Evolutionary conservation across 37 sponge, comb jelly and placozoan genomes (phyloP).

Genomic region (Beroe ovata): DNA sequence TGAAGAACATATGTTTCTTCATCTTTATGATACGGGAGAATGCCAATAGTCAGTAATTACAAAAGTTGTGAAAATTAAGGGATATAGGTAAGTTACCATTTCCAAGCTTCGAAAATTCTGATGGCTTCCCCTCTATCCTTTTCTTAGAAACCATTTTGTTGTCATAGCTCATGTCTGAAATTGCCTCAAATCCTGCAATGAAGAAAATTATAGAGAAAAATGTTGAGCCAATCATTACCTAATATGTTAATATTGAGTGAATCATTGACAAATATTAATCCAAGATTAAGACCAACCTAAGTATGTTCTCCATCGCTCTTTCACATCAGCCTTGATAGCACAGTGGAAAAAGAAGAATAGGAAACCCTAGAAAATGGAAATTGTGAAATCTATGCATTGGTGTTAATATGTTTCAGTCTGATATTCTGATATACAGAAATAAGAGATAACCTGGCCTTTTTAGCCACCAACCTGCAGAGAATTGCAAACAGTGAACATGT

Average conservation of each 20-base stretch:
- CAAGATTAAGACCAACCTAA: slow-evolving; percentile 14
- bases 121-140: not conserved
- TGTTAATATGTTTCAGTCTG: too few species aligned
- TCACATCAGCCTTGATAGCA: slow-evolving; percentile 48
- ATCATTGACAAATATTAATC: too few species aligned
- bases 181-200: not conserved
- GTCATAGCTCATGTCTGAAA: slow-evolving; percentile 30
- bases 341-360: slow-evolving; percentile 64
- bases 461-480: slow-evolving; percentile 18
- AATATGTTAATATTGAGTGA: not conserved
- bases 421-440: not conserved
- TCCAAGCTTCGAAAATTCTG: slow-evolving; percentile 39
- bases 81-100: slow-evolving; percentile 28
- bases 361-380: slow-evolving; percentile 56
- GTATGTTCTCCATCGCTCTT: slow-evolving; percentile 57
- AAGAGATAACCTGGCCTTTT: too few species aligned
- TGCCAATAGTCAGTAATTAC: too few species aligned
- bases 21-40: too few species aligned
- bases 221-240: not conserved
- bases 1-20: too few species aligned
- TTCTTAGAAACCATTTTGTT: not conserved
- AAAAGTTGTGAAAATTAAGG: too few species aligned
- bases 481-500: slow-evolving; percentile 50
- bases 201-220: not conserved
- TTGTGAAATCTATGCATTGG: too few species aligned